Evolutionary conservation across 2,113 vertebrate genomes (phyloP), one percentile per base, ranked within the genome.

Genomic region (Empidonax traillii): DNA sequence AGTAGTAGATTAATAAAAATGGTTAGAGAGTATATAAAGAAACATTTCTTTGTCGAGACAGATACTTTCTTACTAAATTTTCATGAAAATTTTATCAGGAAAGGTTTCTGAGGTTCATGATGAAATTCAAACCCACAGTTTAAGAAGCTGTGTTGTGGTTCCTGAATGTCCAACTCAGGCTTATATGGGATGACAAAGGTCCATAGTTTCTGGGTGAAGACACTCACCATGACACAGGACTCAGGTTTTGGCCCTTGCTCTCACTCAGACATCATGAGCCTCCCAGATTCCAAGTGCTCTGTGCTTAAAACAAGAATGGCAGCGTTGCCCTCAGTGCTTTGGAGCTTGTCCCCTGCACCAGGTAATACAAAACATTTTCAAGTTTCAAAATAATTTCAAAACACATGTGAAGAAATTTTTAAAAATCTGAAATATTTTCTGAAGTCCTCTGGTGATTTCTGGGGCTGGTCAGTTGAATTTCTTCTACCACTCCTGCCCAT

Each of bases 281-380:
- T 76, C 43, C 47, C 72, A 46, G 49, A 51, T 1, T 22, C 11
- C 31, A 53, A 66, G 52, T 19, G 16, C 25, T 67, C 33, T 58
- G 3, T 55, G n/a, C 33, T n/a, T 39, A 25, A 68, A 89, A 37
- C 15, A 53, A 69, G 75, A 78, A 71, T 18, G 5, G 19, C 33
- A 59, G 31, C 0, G 0, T 7, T 17, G 7, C 8, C 46, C 12
- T 53, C 23, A 22, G 24, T 39, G 43, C 6, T 77, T 37, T 41
- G 30, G 63, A 76, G 39, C 62, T 46, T 30, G 14, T 14, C 5
- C 14, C 30, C n/a, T 56, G 8, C 18, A 58, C 6, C 44, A 14
- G 3, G 10, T 14, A 46, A 55, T 4, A 67, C 7, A 19, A 65
- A 61, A 61, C 2, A 16, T 25, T 66, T 39, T 12, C 10, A 66